These are phyloP conservation scores for Carcinoscorpius rotundicauda DNA, from an alignment of 1,140 invertebrate species.

Conservation along the genomic window DNA sequence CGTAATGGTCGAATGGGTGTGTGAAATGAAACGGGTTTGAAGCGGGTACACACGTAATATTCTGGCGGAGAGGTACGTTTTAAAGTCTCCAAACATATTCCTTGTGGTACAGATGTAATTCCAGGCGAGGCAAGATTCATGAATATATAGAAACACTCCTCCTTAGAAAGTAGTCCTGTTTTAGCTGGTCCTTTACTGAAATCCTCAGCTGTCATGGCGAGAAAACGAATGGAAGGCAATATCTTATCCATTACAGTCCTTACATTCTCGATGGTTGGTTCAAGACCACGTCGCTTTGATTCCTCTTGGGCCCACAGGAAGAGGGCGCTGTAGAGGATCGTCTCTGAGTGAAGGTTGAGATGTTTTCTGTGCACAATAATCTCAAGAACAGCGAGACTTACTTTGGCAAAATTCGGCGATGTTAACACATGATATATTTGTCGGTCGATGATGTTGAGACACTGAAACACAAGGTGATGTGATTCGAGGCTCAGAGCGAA, in stretches of 20 bases:
- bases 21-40: conserved; percentile 23
- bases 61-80: conserved; percentile 20
- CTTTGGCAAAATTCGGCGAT: conserved; percentile 12
- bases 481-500: conserved; percentile 26
- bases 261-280: conserved; percentile 14
- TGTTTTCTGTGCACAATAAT: conserved; percentile 24
- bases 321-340: conserved; percentile 24
- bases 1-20: conserved; percentile 12
- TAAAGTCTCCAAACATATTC: conserved; percentile 8
- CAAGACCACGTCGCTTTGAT: conserved; percentile 19
- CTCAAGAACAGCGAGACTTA: conserved; percentile 23
- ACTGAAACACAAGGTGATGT: conserved; percentile 25
- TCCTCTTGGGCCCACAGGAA: conserved; percentile 26
- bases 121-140: conserved; percentile 28
- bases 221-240: conserved; percentile 22
- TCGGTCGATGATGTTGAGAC: conserved; percentile 27
- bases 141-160: conserved; percentile 26
- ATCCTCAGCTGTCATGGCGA: conserved; percentile 26
- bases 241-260: conserved; percentile 10
- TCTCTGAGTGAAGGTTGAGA: conserved; percentile 27
- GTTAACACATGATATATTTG: conserved; percentile 28
- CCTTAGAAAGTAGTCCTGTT: conserved; percentile 19
- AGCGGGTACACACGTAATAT: conserved; percentile 24
- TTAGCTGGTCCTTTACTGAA: conserved; percentile 23
- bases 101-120: conserved; percentile 21